Conservation (phyloP, 2,113 vertebrate species). For the Gnathonemus echidnorhynchus region DNA sequence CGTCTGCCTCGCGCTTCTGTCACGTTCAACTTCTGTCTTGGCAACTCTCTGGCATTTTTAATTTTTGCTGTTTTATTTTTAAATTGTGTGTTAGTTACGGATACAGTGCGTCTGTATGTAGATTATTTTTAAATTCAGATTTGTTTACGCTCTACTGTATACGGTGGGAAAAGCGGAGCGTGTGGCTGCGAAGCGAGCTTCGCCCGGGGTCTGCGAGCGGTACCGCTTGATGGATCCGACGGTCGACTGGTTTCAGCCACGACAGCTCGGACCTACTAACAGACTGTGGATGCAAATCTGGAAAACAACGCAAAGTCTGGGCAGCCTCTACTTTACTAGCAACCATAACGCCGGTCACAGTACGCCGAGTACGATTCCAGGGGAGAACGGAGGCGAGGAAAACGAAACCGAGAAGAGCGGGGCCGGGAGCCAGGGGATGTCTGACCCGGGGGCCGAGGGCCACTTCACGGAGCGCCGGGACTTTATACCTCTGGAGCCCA, state of each 20-base stretch:
- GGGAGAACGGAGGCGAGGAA: conserved; percentile 51
- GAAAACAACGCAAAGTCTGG: conserved; percentile 85
- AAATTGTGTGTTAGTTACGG: background rate
- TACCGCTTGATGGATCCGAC: conserved; percentile 94
- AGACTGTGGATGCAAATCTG: conserved; percentile 96
- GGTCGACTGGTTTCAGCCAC: conserved; percentile 94
- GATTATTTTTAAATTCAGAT: background rate
- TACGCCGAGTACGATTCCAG: conserved; percentile 40
- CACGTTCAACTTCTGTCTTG: conserved; percentile 30
- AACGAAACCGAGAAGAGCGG: conserved; percentile 51
- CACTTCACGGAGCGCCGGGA: conserved; percentile 44
- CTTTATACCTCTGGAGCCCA: conserved; percentile 61
- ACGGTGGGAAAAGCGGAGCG: conserved; percentile 43
- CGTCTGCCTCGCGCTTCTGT: conserved; percentile 9
- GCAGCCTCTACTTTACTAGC: conserved; percentile 76
- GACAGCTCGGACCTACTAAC: conserved; percentile 91
- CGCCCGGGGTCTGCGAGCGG: conserved; percentile 51
- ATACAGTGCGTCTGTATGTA: background rate
- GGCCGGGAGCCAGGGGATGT: conserved; percentile 29
- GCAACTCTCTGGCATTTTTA: background rate
- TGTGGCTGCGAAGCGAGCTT: conserved; percentile 43
- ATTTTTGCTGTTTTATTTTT: background rate
- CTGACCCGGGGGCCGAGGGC: conserved; percentile 18
- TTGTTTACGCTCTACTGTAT: background rate
- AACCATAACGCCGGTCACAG: conserved; percentile 59